phyloP scores from a whole-genome alignment of 2,888 invertebrate genomes.

The Dryomyza anilis region DNA sequence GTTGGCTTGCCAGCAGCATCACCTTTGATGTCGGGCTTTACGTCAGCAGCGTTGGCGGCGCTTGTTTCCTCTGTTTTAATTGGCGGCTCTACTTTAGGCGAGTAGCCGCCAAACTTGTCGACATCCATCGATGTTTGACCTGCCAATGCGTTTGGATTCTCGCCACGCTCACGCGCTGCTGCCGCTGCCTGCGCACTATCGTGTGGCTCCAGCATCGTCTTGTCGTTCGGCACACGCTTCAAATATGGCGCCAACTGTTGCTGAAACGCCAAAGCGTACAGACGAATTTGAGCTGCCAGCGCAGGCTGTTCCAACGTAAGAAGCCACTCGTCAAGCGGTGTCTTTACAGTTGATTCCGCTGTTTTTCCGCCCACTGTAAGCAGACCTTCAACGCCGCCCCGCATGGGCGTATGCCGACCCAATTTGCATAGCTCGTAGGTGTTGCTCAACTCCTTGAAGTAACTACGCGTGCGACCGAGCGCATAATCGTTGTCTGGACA shows the following conservation, averaged over 20 bases:
- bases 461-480: slow-evolving; percentile 76
- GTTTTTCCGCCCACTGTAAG: slow-evolving; percentile 74
- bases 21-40: slow-evolving; percentile 46
- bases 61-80: slow-evolving; percentile 38
- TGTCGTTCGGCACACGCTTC: slow-evolving; percentile 75
- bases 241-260: slow-evolving; percentile 79
- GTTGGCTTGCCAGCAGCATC: slow-evolving; percentile 46
- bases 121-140: slow-evolving; percentile 5
- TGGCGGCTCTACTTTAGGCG: slow-evolving; percentile 41
- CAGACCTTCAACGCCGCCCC: slow-evolving; percentile 85
- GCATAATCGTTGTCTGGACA: slow-evolving; percentile 91
- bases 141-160: slow-evolving; percentile 2
- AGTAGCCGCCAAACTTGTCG: slow-evolving; percentile 23
- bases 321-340: slow-evolving; percentile 88
- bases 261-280: slow-evolving; percentile 83
- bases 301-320: slow-evolving; percentile 80
- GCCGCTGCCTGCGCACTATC: slow-evolving; percentile 50
- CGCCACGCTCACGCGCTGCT: slow-evolving; percentile 26
- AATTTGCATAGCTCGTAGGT: slow-evolving; percentile 94
- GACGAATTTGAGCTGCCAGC: slow-evolving; percentile 80
- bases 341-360: slow-evolving; percentile 47
- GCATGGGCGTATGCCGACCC: slow-evolving; percentile 90
- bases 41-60: slow-evolving; percentile 36
- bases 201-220: slow-evolving; percentile 72
- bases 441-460: slow-evolving; percentile 91